phyloP scores from a whole-genome alignment of 37 sponge, comb jelly and placozoan species.

The Ephydatia muelleri region DNA sequence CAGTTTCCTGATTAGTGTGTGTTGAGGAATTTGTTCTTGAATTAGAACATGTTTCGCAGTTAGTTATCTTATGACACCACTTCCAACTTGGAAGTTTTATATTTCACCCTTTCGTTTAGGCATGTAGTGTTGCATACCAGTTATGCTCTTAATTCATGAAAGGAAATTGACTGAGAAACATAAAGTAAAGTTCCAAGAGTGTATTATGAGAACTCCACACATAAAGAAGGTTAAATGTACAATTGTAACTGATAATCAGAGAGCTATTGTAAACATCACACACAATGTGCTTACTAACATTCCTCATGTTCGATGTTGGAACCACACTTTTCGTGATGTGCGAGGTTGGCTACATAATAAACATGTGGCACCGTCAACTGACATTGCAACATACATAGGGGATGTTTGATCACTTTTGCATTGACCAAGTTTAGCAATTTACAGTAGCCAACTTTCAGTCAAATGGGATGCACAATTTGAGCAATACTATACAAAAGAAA shows the following conservation, averaged over 20 bases:
- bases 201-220: neutral
- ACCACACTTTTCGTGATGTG: conserved; percentile 6
- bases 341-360: conserved; percentile 8
- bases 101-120: neutral
- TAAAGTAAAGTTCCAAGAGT: conserved; percentile 7
- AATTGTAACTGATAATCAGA: conserved; percentile 8
- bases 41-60: neutral
- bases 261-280: neutral
- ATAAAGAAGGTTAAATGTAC: neutral
- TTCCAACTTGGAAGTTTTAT: neutral
- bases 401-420: conserved; percentile 1
- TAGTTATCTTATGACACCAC: conserved; percentile 3
- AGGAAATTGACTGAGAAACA: conserved; percentile 18
- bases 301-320: conserved; percentile 15
- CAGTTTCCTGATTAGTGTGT: too few relatives aligned
- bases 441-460: neutral
- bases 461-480: conserved; percentile 12
- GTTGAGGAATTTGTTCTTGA: too few relatives aligned
- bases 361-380: conserved; percentile 6
- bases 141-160: neutral
- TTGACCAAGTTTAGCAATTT: neutral
- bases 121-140: neutral
- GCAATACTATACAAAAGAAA: conserved; percentile 6
- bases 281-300: neutral
- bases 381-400: neutral